Conservation (phyloP, 2,113 vertebrate genomes). For the Empidonax alnorum region DNA sequence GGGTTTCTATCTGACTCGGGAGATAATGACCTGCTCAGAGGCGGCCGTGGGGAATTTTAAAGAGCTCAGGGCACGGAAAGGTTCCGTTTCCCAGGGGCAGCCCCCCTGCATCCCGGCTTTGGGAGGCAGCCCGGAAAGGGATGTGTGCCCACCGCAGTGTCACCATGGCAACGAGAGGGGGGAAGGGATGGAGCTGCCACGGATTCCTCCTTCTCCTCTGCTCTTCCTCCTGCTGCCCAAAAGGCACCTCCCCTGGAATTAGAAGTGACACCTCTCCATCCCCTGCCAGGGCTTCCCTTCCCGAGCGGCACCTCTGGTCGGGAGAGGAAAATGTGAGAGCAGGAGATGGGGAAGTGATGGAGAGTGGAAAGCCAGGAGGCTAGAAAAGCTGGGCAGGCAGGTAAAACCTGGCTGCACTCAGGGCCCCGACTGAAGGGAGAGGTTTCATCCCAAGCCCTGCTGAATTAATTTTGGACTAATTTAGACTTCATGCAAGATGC, state of each 20-base stretch:
- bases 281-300: background rate
- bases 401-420: background rate
- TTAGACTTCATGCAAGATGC: background rate
- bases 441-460: background rate
- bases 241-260: background rate
- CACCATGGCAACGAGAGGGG: background rate
- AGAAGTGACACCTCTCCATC: background rate
- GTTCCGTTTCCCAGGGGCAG: background rate
- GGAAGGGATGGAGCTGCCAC: background rate
- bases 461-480: background rate
- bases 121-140: background rate
- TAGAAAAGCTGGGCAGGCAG: background rate
- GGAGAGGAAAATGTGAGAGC: background rate
- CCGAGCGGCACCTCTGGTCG: rapidly evolving
- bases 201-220: background rate
- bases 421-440: rapidly evolving
- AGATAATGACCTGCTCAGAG: constrained; percentile 23
- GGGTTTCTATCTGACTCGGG: background rate
- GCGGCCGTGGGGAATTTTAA: background rate
- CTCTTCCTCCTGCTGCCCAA: background rate
- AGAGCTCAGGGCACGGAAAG: background rate
- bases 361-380: background rate
- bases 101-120: background rate
- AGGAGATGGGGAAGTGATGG: background rate
- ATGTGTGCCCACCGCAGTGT: background rate